These are phyloP conservation scores for Xenopus tropicalis DNA, from an alignment of 2,113 vertebrate species.

Conservation along the genomic window DNA sequence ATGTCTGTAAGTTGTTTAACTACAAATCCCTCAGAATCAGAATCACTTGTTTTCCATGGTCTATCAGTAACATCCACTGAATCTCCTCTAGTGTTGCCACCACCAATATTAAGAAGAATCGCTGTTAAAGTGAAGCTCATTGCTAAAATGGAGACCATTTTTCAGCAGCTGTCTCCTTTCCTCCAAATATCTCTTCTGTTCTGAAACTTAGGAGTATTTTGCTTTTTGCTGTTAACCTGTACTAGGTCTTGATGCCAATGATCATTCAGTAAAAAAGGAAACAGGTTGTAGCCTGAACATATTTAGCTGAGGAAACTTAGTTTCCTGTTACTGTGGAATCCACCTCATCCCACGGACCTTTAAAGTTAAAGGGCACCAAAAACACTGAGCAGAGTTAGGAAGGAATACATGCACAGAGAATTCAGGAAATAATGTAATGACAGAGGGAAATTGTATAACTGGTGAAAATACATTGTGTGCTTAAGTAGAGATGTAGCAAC, in stretches of 20 bases:
- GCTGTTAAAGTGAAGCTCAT: conserved; percentile 55
- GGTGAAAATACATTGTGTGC: conserved; percentile 41
- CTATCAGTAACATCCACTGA: neutral
- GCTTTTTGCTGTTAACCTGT: conserved; percentile 45
- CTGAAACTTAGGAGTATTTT: neutral
- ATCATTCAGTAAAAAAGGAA: conserved; percentile 62
- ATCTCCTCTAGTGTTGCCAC: conserved; percentile 38
- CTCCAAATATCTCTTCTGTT: conserved; percentile 24
- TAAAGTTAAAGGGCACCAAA: conserved; percentile 44
- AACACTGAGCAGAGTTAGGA: conserved; percentile 45
- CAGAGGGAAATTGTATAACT: conserved; percentile 52
- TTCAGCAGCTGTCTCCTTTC: conserved; percentile 10
- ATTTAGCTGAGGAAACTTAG: conserved; percentile 57
- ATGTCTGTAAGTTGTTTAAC: neutral
- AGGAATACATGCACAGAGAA: conserved; percentile 43
- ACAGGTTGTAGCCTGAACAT: conserved; percentile 62
- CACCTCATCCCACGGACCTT: conserved; percentile 56
- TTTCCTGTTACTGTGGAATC: conserved; percentile 69
- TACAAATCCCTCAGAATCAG: conserved; percentile 27
- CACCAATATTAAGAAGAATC: conserved; percentile 51
- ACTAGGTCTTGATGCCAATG: conserved; percentile 37
- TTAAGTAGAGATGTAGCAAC: neutral
- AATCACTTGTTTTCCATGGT: conserved; percentile 25
- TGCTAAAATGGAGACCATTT: conserved; percentile 20
- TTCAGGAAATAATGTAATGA: conserved; percentile 51